Evolutionary conservation across 2,113 vertebrate genomes (phyloP).

Genomic region (Semnornis frantzii): DNA sequence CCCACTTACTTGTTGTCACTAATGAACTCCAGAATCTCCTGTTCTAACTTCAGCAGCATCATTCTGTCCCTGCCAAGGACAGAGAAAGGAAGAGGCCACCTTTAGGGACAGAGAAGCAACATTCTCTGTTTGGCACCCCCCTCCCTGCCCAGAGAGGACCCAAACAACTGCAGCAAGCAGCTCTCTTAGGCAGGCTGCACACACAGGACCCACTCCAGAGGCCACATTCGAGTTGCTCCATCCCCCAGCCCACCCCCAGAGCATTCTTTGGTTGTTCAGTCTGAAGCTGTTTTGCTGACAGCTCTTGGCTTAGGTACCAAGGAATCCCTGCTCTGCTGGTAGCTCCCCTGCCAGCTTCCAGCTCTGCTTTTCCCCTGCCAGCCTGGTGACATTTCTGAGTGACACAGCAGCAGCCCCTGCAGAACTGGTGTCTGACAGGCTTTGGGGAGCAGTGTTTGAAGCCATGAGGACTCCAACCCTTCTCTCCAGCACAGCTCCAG

Average conservation of each 20-base stretch:
- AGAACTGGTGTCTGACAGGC: neutral
- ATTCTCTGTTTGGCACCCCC: neutral
- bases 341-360: neutral
- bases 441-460: neutral
- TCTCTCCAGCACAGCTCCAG: neutral
- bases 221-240: neutral
- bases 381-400: neutral
- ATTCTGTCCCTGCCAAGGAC: slow-evolving; percentile 90
- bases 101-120: neutral
- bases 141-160: neutral
- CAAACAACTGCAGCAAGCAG: neutral
- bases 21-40: slow-evolving; percentile 99
- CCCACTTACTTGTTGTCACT: slow-evolving; percentile 94
- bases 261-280: neutral
- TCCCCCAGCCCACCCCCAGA: no score
- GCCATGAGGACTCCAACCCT: neutral
- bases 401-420: neutral
- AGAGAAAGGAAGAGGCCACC: neutral
- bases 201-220: neutral
- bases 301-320: neutral
- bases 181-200: no score
- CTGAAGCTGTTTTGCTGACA: neutral
- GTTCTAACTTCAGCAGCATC: slow-evolving; percentile 99
- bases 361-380: neutral
- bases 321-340: neutral